A percentile compares a stretch with the other conserved stretches of the same genome.
Conservation (phyloP, 2,113 vertebrate genomes). For the Penelope pileata region DNA sequence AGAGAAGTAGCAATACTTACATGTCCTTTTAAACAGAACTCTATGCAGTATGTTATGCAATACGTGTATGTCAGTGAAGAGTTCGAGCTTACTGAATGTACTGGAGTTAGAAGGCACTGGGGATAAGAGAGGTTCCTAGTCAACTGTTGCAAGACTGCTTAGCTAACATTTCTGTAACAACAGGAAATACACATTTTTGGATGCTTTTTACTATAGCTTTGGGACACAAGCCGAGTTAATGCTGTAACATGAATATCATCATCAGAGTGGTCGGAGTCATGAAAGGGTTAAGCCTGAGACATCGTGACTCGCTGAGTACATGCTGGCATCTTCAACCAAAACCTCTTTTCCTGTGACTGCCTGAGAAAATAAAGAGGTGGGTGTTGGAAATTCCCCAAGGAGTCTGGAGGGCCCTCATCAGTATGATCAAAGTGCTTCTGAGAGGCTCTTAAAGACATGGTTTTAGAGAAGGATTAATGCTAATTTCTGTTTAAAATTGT, state of each 20-base stretch:
- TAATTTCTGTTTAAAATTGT: not conserved
- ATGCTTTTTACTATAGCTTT: not conserved
- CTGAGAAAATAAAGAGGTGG: constrained; percentile 55
- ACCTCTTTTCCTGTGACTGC: constrained; percentile 42
- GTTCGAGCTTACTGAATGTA: not conserved
- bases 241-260: not conserved
- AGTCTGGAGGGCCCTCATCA: constrained; percentile 21
- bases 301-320: not conserved
- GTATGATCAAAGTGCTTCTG: not conserved
- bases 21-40: not conserved
- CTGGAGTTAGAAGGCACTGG: not conserved
- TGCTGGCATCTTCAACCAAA: constrained; percentile 33
- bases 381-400: constrained; percentile 50
- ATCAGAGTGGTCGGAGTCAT: not conserved
- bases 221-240: not conserved
- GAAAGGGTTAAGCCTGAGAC: constrained; percentile 17
- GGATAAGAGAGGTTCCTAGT: not conserved
- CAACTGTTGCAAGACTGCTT: not conserved
- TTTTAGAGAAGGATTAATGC: not conserved
- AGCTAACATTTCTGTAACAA: not conserved
- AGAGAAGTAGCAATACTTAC: not conserved
- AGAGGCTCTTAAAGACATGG: not conserved
- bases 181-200: not conserved
- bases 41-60: not conserved
- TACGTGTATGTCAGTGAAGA: not conserved